Conservation (phyloP, 2,888 invertebrate species). For the Platycnemis pennipes region DNA sequence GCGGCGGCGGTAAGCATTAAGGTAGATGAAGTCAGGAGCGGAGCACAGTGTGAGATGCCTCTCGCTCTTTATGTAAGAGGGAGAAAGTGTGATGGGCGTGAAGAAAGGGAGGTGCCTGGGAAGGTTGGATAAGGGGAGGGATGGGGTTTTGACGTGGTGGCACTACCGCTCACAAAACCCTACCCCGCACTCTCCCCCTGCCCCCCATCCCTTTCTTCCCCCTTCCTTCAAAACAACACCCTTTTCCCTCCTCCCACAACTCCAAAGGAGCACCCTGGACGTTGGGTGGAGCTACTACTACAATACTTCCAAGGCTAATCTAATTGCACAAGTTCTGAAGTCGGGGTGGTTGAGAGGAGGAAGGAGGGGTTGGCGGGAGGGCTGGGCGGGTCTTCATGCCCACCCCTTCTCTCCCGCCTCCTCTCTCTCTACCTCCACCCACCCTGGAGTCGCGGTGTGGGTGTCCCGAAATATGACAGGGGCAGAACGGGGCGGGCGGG, state of each 20-base stretch:
- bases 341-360: not conserved
- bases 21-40: not conserved
- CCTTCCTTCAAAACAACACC: not conserved
- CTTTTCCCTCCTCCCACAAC: not conserved
- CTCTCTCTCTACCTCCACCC: not conserved
- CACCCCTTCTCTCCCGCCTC: not conserved
- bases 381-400: not conserved
- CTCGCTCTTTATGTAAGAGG: not conserved
- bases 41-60: not conserved
- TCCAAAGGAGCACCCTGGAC: constrained; percentile 40
- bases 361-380: not conserved
- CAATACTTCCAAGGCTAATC: constrained; percentile 62
- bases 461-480: constrained; percentile 36
- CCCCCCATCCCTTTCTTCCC: not conserved
- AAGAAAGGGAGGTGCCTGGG: not conserved
- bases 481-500: constrained; percentile 19
- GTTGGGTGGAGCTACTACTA: constrained; percentile 54
- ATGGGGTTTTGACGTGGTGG: not conserved
- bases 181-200: not conserved
- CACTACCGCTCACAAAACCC: not conserved
- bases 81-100: not conserved
- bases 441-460: not conserved
- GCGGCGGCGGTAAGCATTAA: not conserved
- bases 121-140: not conserved
- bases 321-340: constrained; percentile 66